Evolutionary conservation across 2,797 vertebrate genomes (phyloP).

Genomic region (Sparidentex hasta): DNA sequence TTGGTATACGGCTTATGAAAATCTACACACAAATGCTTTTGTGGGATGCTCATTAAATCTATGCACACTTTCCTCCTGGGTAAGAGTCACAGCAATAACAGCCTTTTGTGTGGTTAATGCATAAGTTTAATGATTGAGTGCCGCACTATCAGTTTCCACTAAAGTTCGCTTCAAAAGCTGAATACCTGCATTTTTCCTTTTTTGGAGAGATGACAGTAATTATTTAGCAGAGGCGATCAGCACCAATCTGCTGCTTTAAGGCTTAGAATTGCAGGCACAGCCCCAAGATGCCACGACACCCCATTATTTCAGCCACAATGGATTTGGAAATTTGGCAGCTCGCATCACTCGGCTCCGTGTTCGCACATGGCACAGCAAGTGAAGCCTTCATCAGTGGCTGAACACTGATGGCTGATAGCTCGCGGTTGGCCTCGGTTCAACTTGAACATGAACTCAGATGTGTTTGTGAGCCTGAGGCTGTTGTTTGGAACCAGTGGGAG

Average conservation of each 20-base stretch:
- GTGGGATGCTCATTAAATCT: conserved; percentile 42
- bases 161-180: conserved; percentile 23
- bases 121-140: conserved; percentile 25
- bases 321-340: conserved; percentile 39
- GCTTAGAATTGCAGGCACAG: neutral
- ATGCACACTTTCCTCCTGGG: conserved; percentile 16
- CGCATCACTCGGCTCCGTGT: conserved; percentile 14
- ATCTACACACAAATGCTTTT: conserved; percentile 27
- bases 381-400: conserved; percentile 30
- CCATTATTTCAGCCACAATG: conserved; percentile 31
- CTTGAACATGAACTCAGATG: conserved; percentile 42
- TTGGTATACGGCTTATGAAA: conserved; percentile 26
- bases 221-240: conserved; percentile 31
- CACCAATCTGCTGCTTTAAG: conserved; percentile 13
- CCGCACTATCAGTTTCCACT: conserved; percentile 7
- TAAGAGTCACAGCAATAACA: conserved; percentile 11
- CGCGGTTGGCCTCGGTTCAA: conserved; percentile 32
- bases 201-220: conserved; percentile 26
- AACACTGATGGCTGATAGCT: conserved; percentile 35
- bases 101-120: conserved; percentile 16
- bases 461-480: conserved; percentile 27
- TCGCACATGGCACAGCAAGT: conserved; percentile 35
- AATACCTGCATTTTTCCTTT: conserved; percentile 13
- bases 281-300: conserved; percentile 12
- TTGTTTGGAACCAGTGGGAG: conserved; percentile 13